phyloP scores from a whole-genome alignment of 2,113 vertebrate genomes.

The Aegypius monachus region DNA sequence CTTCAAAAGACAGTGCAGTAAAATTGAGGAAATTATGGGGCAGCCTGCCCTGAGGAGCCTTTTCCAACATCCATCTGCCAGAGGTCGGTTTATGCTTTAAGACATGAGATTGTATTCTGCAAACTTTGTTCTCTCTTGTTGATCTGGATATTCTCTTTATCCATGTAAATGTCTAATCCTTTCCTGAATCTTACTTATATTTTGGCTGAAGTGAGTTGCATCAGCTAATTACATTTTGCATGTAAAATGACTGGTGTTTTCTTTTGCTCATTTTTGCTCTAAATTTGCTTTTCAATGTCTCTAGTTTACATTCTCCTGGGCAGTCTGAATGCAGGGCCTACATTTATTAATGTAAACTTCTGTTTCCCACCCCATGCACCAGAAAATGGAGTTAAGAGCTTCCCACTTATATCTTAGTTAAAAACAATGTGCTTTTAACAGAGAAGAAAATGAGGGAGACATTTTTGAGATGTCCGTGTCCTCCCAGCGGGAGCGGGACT shows the following conservation, averaged over 20 bases:
- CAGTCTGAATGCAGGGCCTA: neutral
- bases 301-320: neutral
- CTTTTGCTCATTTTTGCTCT: neutral
- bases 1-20: neutral
- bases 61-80: neutral
- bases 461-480: neutral
- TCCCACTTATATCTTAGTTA: neutral
- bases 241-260: neutral
- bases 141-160: neutral
- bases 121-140: neutral
- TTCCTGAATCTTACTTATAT: neutral
- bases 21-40: neutral
- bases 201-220: neutral
- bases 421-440: neutral
- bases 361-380: accelerated
- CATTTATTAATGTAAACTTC: neutral
- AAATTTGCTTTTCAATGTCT: neutral
- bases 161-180: neutral
- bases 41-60: neutral
- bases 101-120: neutral
- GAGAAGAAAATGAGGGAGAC: neutral
- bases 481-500: accelerated
- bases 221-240: neutral
- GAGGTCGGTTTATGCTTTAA: neutral
- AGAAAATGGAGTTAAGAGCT: neutral